Base-by-base conservation (phyloP, 2,797 vertebrate species). In the Xerus rutilus region DNA sequence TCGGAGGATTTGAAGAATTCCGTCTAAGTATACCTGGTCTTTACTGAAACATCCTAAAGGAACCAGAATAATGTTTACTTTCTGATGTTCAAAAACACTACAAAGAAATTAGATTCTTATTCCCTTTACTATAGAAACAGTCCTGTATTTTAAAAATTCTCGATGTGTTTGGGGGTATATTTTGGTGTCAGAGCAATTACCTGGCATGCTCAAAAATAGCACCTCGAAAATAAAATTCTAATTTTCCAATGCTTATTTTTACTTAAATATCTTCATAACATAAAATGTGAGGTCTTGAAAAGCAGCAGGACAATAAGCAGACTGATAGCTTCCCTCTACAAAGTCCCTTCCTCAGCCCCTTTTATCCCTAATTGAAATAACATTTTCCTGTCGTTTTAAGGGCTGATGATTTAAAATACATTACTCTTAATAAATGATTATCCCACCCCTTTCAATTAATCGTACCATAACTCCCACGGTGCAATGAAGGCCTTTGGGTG, bases 11-110 rank as follows among this genome's bases (percentile, higher is more conserved):
- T 98, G 99, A 94, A 99, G 98, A 97, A 99, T 99, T 69, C 99
- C 99, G 52, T 99, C 99, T 96, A 99, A 97, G 95, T 99, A 99
- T 11, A 99, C 99, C 97, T 99, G 99, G 98, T 99, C 99, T 98
- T 99, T 99, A 98, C 99, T 99, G 98, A 99, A 99, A 97, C 99
- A 99, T 13, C 99, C 99, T 99, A 96, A 47, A 94, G 96, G 92
- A 97, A 97, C 17, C 49, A 96, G 32, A 97, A 15, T 6, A 12
- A 43, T 18, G 23, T n/a, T 88, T 5, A 90, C 74, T 32, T 45
- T 95, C 77, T 78, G n/a, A 47, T 1, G 28, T 59, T 65, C 35
- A 62, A 45, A 84, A 77, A 54, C 30, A 23, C 8, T 59, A 54
- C 45, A 32, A 65, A 54, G 54, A 43, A 86, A 52, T 77, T 25